Evolutionary conservation across 2,888 invertebrate species (phyloP), one percentile per base, ranked within the genome.

Genomic region (Dryomyza anilis): DNA sequence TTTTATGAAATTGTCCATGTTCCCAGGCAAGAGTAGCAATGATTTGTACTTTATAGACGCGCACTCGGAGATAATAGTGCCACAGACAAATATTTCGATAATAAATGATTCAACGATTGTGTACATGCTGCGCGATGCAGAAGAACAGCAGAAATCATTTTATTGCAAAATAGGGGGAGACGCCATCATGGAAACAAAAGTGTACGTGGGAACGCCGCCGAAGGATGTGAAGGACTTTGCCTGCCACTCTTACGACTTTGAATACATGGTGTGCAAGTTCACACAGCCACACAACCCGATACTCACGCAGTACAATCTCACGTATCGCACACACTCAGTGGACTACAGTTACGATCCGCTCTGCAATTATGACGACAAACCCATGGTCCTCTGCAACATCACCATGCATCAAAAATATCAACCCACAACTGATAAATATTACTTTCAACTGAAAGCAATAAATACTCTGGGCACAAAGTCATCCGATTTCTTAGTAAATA

Each of bases 221-320:
- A 78, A 85, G 70, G 59, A 62, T 1, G 89, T 93, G 2, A 81
- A 84, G 8, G 88, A 92, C 78, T 93, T 95, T 74, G 83, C 84
- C 27, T 95, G 95, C 76, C 82, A 89, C 56, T 90, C 92, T 12
- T 84, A 86, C 69, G 92, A 94, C 78, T 90, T 91, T 84, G 87
- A 90, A 60, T 87, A 87, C 72, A 83, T 95, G 71, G 89, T 87
- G 14, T 95, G 95, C 77, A 86, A 88, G 1, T 95, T 94, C 90
- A 87, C 86, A 0, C 84, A 86, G 52, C 88, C 88, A 1, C 74
- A 85, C 83, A 88, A 83, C 79, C 86, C 85, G 69, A 81, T 90
- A 12, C 69, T 72, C 21, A 90, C 91, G 0, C 80, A 78, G 7
- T 90, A 89, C 73, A 81, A 81, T 57, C 67, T 79, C 3, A 75